Evolutionary conservation across 2,888 invertebrate genomes (phyloP).

Genomic region (Rhimphoctona megacephalus): DNA sequence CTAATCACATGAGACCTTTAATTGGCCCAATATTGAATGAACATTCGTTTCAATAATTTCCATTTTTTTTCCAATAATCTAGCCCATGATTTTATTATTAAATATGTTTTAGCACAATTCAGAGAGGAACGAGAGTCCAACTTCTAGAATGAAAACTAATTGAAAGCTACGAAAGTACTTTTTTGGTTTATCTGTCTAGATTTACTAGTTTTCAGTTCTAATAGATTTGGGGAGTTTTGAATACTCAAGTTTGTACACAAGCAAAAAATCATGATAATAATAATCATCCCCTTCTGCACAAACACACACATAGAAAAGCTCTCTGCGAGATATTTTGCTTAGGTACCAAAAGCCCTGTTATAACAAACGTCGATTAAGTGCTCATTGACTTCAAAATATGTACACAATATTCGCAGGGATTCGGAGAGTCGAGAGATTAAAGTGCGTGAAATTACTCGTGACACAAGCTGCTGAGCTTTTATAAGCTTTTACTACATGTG

Average conservation of each 20-base stretch:
- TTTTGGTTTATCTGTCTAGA: neutral
- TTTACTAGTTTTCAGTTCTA: neutral
- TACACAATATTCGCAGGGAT: slow-evolving; percentile 34
- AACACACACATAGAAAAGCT: slow-evolving; percentile 2
- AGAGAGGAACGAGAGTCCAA: no score
- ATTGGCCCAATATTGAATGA: neutral
- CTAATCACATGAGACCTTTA: neutral
- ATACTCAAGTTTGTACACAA: neutral
- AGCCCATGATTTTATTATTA: neutral
- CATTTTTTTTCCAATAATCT: neutral
- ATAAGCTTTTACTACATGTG: neutral
- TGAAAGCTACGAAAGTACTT: neutral
- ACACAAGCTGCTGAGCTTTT: slow-evolving; percentile 38
- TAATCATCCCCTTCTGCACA: slow-evolving; percentile 9
- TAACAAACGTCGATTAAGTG: slow-evolving; percentile 61
- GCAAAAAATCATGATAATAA: neutral
- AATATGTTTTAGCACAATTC: neutral
- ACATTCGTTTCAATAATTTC: neutral
- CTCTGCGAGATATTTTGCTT: slow-evolving; percentile 21
- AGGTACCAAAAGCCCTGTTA: slow-evolving; percentile 42
- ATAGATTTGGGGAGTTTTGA: neutral
- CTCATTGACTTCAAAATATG: slow-evolving; percentile 38
- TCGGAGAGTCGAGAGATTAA: slow-evolving; percentile 32
- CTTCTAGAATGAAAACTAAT: no score
- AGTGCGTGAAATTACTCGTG: slow-evolving; percentile 36